phyloP scores from a whole-genome alignment of 30 jellyfish, hydroid and myxozoan species.

The Aurelia aurita region DNA sequence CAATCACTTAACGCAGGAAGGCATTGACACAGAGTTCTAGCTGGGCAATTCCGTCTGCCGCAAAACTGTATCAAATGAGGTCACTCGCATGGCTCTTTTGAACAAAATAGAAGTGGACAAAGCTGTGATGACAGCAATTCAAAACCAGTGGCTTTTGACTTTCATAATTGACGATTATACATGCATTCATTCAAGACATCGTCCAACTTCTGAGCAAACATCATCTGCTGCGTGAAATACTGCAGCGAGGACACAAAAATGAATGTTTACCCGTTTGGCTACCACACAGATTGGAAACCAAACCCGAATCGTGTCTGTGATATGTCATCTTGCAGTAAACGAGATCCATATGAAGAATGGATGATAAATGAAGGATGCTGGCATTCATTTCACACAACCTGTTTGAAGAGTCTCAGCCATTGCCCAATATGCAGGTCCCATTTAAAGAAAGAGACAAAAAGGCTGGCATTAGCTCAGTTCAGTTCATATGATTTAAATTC shows the following conservation, averaged over 20 bases:
- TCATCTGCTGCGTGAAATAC: neutral
- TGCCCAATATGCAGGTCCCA: conserved; percentile 11
- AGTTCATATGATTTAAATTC: too few relatives aligned
- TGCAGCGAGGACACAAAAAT: conserved; percentile 2
- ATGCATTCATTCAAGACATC: too few relatives aligned
- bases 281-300: conserved; percentile 24
- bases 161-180: too few relatives aligned
- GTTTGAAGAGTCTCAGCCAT: neutral
- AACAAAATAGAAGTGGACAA: neutral
- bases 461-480: neutral
- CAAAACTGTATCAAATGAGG: conserved; percentile 4
- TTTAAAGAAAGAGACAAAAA: neutral
- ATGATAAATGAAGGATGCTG: conserved; percentile 10
- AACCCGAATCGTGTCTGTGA: neutral
- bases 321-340: neutral
- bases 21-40: conserved; percentile 8
- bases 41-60: conserved; percentile 12
- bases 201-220: neutral
- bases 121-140: neutral
- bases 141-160: too few relatives aligned
- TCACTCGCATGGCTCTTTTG: neutral
- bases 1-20: conserved; percentile 14
- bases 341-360: conserved; percentile 1
- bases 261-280: neutral
- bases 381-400: conserved; percentile 2